Evolutionary conservation across 1,140 invertebrate species (phyloP).

Genomic region (Hirudo medicinalis): DNA sequence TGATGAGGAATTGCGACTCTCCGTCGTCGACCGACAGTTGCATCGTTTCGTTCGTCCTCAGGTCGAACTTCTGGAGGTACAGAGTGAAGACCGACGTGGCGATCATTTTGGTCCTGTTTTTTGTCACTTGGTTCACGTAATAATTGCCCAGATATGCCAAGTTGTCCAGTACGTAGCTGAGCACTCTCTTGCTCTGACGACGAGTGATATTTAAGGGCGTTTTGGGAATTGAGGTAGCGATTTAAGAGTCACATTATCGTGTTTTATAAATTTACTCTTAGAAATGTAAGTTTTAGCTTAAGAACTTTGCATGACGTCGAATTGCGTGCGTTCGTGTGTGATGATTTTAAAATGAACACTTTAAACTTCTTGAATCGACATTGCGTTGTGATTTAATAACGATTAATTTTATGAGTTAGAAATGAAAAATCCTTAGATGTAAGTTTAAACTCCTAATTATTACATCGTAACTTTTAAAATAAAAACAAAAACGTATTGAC

Average conservation of each 20-base stretch:
- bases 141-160: neutral
- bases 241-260: neutral
- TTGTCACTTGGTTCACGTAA: neutral
- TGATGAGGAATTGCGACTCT: neutral
- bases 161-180: neutral
- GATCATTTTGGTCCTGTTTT: neutral
- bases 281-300: neutral
- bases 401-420: no score
- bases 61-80: neutral
- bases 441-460: no score
- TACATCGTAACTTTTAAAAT: no score
- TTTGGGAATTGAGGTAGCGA: no score
- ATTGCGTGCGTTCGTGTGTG: neutral
- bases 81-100: constrained; percentile 1
- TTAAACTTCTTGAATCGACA: no score
- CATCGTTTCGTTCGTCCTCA: neutral
- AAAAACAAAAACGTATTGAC: no score
- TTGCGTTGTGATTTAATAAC: no score
- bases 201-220: no score
- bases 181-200: neutral
- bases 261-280: neutral
- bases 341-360: no score
- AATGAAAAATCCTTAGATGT: no score
- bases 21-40: neutral
- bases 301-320: neutral